These are phyloP conservation scores for Emydura subglobosa DNA, from an alignment of 2,113 vertebrate species.

Conservation along the genomic window DNA sequence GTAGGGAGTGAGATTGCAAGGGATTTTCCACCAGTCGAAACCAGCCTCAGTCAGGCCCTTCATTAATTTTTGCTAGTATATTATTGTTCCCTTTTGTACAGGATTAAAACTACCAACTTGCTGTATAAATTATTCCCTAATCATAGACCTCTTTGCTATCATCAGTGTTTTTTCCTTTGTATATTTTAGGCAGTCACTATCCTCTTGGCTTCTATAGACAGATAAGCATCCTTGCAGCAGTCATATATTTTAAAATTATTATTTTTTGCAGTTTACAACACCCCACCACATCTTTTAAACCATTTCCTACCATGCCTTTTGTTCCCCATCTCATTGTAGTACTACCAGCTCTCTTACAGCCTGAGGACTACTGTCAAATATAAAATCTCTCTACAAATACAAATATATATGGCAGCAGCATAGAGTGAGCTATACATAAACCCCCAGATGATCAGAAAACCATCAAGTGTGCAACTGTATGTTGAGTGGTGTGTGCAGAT, in stretches of 20 bases:
- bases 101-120: not conserved
- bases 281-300: not conserved
- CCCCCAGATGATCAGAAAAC: not conserved
- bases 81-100: not conserved
- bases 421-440: not conserved
- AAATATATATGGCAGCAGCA: not conserved
- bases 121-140: not conserved
- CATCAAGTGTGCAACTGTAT: not conserved
- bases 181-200: not conserved
- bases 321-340: not conserved
- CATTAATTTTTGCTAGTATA: not conserved
- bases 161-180: not conserved
- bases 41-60: not conserved
- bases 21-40: not conserved
- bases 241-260: not conserved
- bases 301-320: not conserved
- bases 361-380: not conserved
- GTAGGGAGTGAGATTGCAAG: not conserved
- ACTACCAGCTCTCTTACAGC: not conserved
- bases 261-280: not conserved
- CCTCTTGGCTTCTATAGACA: not conserved
- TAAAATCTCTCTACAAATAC: not conserved
- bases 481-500: not conserved
- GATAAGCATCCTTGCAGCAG: not conserved
- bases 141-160: not conserved